Percentiles rank a stretch among this genome's conserved stretches.
Conservation (phyloP, 2,113 vertebrate genomes). For the Anarrhichthys ocellatus region DNA sequence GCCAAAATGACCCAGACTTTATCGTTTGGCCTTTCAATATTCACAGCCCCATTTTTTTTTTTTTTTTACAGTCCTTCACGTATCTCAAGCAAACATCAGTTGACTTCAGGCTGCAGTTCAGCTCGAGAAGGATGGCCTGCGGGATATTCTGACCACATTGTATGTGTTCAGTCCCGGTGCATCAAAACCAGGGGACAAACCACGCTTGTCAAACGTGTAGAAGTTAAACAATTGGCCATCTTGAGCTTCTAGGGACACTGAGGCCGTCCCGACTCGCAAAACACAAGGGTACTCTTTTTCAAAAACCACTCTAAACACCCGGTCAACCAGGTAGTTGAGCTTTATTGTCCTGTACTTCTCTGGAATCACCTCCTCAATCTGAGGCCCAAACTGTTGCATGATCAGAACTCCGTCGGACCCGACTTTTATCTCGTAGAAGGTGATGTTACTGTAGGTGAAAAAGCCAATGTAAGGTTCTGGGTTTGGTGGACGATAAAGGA, state of each 20-base stretch:
- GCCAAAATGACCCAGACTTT: neutral
- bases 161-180: conserved; percentile 94
- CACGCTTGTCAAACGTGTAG: conserved; percentile 85
- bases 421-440: conserved; percentile 92
- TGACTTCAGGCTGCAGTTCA: conserved; percentile 43
- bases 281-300: conserved; percentile 92
- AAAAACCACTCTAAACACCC: conserved; percentile 91
- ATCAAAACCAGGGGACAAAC: conserved; percentile 91
- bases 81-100: neutral
- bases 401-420: conserved; percentile 86
- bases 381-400: conserved; percentile 96
- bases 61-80: neutral
- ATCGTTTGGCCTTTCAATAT: conserved; percentile 1
- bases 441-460: conserved; percentile 92
- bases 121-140: conserved; percentile 80
- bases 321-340: conserved; percentile 90
- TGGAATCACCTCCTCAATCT: conserved; percentile 89
- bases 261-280: conserved; percentile 86
- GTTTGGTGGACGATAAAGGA: conserved; percentile 83
- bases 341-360: conserved; percentile 89
- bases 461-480: conserved; percentile 88
- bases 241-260: conserved; percentile 91
- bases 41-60: neutral
- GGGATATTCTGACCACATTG: conserved; percentile 86
- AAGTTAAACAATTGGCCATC: conserved; percentile 93